These are phyloP conservation scores for Notamacropus eugenii DNA, from an alignment of 2,797 vertebrate species.

Conservation along the genomic window DNA sequence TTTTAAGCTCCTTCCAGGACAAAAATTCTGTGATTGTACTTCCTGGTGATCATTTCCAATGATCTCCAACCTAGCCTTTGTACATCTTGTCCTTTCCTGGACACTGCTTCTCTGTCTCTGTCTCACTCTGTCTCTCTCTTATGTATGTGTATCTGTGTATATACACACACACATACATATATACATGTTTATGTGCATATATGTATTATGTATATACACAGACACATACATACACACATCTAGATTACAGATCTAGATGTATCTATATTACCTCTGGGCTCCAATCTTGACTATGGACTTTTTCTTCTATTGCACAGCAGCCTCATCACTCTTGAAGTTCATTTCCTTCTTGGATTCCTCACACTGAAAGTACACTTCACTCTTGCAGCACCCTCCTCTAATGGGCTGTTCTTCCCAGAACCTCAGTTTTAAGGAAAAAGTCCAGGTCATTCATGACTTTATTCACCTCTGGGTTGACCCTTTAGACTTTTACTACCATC, in stretches of 20 bases:
- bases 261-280: background rate
- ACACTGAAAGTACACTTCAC: background rate
- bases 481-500: background rate
- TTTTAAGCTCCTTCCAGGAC: background rate
- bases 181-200: background rate
- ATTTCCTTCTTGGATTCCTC: background rate
- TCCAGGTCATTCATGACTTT: background rate
- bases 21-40: background rate
- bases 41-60: background rate
- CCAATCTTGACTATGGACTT: background rate
- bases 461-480: background rate
- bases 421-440: background rate
- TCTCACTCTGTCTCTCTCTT: too few relatives aligned
- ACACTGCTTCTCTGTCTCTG: background rate
- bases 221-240: too few relatives aligned
- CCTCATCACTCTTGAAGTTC: background rate
- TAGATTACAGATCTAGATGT: too few relatives aligned
- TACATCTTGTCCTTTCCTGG: background rate
- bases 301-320: background rate
- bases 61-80: background rate
- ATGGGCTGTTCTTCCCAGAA: background rate
- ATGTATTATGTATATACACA: too few relatives aligned
- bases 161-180: background rate
- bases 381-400: background rate
- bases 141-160: too few relatives aligned